Percentiles rank a stretch among this genome's conserved stretches.
Evolutionary conservation across 53 echinoderm and acorn worm species (phyloP).

Genomic region (Paracentrotus lividus): DNA sequence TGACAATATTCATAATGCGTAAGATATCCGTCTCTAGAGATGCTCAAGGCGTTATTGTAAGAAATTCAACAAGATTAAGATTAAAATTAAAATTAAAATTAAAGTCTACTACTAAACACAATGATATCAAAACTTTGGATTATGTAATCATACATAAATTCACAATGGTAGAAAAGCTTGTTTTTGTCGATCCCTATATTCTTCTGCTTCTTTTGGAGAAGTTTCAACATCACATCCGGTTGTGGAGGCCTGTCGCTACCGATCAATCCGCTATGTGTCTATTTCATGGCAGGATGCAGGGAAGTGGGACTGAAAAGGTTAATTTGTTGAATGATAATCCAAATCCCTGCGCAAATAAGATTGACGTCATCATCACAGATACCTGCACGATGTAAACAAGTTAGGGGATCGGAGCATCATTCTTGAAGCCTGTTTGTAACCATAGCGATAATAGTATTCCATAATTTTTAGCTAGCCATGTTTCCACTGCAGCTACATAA

Average conservation of each 20-base stretch:
- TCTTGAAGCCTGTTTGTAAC: neutral
- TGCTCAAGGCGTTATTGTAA: too few species aligned
- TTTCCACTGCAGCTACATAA: neutral
- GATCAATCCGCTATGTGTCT: neutral
- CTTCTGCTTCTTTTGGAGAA: neutral
- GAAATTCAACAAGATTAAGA: too few species aligned
- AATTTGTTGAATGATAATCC: conserved; percentile 37
- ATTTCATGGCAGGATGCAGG: neutral
- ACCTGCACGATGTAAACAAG: conserved; percentile 31
- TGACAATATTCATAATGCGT: too few species aligned
- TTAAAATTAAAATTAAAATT: too few species aligned
- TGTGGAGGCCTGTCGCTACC: neutral
- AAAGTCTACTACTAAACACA: too few species aligned
- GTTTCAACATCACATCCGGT: neutral
- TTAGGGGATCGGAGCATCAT: neutral
- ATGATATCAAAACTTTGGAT: neutral
- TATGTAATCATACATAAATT: neutral
- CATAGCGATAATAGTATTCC: conserved; percentile 8
- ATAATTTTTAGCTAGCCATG: neutral
- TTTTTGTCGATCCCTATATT: neutral
- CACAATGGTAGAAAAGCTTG: neutral
- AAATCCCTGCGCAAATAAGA: conserved; percentile 4
- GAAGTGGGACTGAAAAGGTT: neutral
- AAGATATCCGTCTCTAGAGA: too few species aligned
- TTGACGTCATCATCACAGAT: conserved; percentile 19